phyloP scores from a whole-genome alignment of 2,113 vertebrate species.

The Otus sunia region DNA sequence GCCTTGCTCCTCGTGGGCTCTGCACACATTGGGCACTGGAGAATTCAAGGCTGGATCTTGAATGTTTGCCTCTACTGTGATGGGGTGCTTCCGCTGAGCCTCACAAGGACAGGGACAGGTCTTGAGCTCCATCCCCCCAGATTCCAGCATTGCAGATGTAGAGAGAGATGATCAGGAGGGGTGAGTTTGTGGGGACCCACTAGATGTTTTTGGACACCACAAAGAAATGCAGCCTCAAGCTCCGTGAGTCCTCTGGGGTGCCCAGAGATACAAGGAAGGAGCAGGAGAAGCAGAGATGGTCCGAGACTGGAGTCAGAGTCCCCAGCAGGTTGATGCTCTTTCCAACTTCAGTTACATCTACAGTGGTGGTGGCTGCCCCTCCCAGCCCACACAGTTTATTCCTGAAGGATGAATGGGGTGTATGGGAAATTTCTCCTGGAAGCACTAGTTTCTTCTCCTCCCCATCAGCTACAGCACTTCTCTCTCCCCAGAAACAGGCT shows the following conservation, averaged over 20 bases:
- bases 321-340: fast-evolving
- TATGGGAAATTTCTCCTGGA: not conserved
- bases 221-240: not conserved
- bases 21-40: fast-evolving
- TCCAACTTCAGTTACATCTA: not conserved
- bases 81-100: fast-evolving
- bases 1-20: fast-evolving
- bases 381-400: not conserved
- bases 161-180: not conserved
- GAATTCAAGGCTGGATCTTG: fast-evolving
- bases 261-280: not conserved
- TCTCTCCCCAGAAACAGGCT: fast-evolving
- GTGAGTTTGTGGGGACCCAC: not conserved
- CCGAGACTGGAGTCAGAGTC: not conserved
- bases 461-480: not conserved
- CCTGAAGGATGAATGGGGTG: fast-evolving
- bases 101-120: no score
- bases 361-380: not conserved
- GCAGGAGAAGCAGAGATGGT: not conserved
- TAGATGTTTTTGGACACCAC: not conserved
- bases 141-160: not conserved
- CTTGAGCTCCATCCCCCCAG: fast-evolving
- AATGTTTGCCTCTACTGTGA: not conserved
- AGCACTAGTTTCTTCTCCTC: not conserved
- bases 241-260: not conserved